Evolutionary conservation across 2,797 vertebrate genomes (phyloP).

Genomic region (Pseudopleuronectes americanus): DNA sequence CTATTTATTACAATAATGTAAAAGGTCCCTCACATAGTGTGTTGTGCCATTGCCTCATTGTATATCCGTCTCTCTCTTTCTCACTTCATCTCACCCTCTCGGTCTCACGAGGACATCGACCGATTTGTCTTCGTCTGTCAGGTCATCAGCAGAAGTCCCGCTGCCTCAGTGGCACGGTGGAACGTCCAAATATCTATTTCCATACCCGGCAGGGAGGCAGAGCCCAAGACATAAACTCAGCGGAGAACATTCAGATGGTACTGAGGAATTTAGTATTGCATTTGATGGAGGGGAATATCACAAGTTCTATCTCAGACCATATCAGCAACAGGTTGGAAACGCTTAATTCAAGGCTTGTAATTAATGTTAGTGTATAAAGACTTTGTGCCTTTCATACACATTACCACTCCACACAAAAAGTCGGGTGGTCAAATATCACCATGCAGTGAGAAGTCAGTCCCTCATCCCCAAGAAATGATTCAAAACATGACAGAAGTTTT

Average conservation of each 20-base stretch:
- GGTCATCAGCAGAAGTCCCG: not conserved
- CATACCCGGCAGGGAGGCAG: not conserved
- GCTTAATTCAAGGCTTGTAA: too few relatives aligned
- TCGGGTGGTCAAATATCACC: too few relatives aligned
- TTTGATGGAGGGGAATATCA: too few relatives aligned
- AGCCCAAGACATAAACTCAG: not conserved
- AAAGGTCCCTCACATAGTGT: too few relatives aligned
- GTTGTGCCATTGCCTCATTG: not conserved
- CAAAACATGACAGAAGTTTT: not conserved
- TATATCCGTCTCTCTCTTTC: not conserved
- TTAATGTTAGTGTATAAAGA: too few relatives aligned
- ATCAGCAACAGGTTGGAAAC: too few relatives aligned
- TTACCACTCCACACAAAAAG: too few relatives aligned
- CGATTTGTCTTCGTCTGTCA: not conserved
- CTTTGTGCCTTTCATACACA: too few relatives aligned
- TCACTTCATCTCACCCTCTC: not conserved
- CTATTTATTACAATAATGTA: too few relatives aligned
- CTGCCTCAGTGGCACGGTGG: not conserved
- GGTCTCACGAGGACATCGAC: not conserved
- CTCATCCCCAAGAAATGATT: constrained; percentile 3
- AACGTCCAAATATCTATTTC: not conserved
- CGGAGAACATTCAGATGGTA: too few relatives aligned
- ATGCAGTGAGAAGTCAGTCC: constrained; percentile 3
- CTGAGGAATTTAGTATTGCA: too few relatives aligned
- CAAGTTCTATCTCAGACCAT: too few relatives aligned